Evolutionary conservation across 2,797 vertebrate genomes (phyloP).

Genomic region (Danio kyathit): DNA sequence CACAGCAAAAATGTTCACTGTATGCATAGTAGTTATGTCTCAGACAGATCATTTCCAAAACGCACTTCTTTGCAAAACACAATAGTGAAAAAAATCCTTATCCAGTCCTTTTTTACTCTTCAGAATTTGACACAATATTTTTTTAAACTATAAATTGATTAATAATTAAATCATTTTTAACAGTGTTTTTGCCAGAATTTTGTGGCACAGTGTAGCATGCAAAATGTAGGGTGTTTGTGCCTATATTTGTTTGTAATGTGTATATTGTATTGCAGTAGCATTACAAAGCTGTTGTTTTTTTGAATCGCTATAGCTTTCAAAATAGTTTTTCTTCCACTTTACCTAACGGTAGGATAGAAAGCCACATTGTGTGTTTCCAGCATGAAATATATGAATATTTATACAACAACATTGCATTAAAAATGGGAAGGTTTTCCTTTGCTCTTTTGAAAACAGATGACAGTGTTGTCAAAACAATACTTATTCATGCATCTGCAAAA

Average conservation of each 20-base stretch:
- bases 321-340: constrained; percentile 39
- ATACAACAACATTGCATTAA: too few relatives aligned
- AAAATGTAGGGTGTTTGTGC: neutral
- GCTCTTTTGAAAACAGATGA: too few relatives aligned
- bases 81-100: too few relatives aligned
- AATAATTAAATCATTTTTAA: neutral
- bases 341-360: constrained; percentile 32
- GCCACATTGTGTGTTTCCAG: neutral
- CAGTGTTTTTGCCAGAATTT: neutral
- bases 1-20: neutral
- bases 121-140: too few relatives aligned
- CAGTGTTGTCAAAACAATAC: too few relatives aligned
- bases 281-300: neutral
- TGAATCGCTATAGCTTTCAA: constrained; percentile 41
- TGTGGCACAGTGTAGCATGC: neutral
- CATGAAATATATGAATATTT: constrained; percentile 9
- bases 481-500: too few relatives aligned
- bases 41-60: neutral
- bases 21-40: neutral
- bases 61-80: neutral
- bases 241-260: neutral
- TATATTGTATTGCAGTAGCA: neutral
- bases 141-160: neutral
- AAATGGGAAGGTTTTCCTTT: too few relatives aligned
- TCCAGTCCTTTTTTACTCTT: too few relatives aligned